phyloP scores from a whole-genome alignment of 2,113 vertebrate species.

The Bungarus multicinctus region DNA sequence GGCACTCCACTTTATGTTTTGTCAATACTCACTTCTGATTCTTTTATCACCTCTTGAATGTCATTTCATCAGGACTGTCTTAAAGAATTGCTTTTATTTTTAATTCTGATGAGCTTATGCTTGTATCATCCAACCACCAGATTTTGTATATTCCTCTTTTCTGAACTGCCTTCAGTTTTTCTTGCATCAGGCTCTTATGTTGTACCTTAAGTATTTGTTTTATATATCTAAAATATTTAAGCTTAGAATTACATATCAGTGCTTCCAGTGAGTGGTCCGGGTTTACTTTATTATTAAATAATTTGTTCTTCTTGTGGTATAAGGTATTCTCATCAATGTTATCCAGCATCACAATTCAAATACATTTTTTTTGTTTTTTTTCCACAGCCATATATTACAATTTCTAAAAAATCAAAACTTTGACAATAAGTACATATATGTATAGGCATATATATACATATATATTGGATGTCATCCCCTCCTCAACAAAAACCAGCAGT shows the following conservation, averaged over 20 bases:
- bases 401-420: not conserved
- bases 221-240: not conserved
- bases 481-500: not conserved
- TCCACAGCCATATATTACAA: not conserved
- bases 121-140: not conserved
- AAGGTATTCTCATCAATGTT: not conserved
- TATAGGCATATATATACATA: not conserved
- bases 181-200: not conserved
- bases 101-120: not conserved
- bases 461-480: not conserved
- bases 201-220: not conserved
- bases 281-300: not conserved
- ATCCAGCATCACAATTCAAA: not conserved
- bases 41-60: not conserved
- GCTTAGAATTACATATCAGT: not conserved
- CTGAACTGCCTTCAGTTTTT: not conserved
- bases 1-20: not conserved
- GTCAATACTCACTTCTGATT: not conserved
- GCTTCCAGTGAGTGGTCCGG: not conserved
- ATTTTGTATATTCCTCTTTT: not conserved
- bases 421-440: not conserved
- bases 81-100: not conserved
- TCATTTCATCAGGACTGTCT: not conserved
- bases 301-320: not conserved
- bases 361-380: not conserved